A percentile compares a stretch with the other conserved stretches of the same genome.
Evolutionary conservation across 2,888 invertebrate genomes (phyloP).

Genomic region (Stenodema calcarata): DNA sequence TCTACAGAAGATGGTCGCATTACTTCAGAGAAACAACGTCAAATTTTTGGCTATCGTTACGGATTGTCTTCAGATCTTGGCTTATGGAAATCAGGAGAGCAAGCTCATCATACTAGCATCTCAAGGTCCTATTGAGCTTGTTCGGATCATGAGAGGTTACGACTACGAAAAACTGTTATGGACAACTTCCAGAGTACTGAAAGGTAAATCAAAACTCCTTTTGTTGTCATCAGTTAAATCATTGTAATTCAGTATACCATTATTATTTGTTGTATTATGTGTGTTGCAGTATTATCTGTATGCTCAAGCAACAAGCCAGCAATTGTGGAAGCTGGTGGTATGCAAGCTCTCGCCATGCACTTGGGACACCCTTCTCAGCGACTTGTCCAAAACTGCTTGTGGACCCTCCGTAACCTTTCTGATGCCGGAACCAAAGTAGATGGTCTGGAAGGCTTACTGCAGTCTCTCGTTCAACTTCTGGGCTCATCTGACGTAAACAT

Average conservation of each 20-base stretch:
- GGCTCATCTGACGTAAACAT: conserved; percentile 94
- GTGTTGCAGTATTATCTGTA: conserved; percentile 82
- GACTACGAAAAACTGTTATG: conserved; percentile 98
- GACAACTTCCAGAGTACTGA: conserved; percentile 98
- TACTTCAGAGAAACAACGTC: conserved; percentile 95
- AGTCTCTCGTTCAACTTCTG: conserved; percentile 88
- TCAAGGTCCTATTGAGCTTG: conserved; percentile 94
- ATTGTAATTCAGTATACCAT: neutral
- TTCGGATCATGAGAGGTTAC: conserved; percentile 96
- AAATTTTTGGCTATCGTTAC: conserved; percentile 98
- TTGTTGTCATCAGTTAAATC: neutral
- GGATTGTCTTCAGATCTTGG: conserved; percentile 96
- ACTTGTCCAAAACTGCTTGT: conserved; percentile 95
- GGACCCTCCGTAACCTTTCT: conserved; percentile 97
- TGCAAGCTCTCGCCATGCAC: conserved; percentile 97
- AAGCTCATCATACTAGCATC: conserved; percentile 95
- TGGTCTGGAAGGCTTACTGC: conserved; percentile 83
- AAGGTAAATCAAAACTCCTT: conserved; percentile 66
- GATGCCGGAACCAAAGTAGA: conserved; percentile 98
- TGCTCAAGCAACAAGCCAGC: conserved; percentile 99
- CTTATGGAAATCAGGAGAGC: conserved; percentile 97
- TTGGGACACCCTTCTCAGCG: conserved; percentile 91
- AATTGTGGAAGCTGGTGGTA: conserved; percentile 96
- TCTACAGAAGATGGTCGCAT: conserved; percentile 95
- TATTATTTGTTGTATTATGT: neutral